phyloP scores from a whole-genome alignment of 2,888 invertebrate species.

The Spilosoma lubricipeda region DNA sequence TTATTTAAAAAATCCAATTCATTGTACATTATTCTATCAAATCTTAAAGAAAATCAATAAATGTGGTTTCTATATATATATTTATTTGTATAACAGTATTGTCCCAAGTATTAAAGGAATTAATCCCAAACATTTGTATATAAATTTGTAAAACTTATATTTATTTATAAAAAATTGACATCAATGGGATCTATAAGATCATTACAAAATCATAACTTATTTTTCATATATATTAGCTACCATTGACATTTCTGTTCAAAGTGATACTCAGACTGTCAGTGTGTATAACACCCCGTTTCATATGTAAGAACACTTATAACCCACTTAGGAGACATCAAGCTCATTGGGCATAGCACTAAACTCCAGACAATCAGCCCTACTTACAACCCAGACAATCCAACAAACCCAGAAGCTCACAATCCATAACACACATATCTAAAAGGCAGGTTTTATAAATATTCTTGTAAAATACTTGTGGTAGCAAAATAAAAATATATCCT shows the following conservation, averaged over 20 bases:
- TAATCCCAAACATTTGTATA: neutral
- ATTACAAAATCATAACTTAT: neutral
- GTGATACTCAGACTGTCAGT: neutral
- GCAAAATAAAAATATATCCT: neutral
- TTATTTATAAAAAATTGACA: neutral
- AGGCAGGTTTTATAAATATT: neutral
- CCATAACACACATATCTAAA: neutral
- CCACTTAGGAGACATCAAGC: neutral
- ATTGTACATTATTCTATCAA: neutral
- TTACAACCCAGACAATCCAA: neutral
- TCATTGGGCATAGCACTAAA: neutral
- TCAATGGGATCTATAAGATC: neutral
- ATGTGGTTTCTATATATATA: neutral
- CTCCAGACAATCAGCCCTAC: neutral
- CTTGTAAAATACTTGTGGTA: neutral
- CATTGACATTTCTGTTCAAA: neutral
- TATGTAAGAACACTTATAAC: neutral
- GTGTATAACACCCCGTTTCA: neutral
- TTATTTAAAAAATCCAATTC: too few species aligned
- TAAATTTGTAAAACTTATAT: constrained; percentile 4
- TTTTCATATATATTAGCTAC: neutral
- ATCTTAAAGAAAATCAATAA: neutral
- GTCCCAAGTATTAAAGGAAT: neutral
- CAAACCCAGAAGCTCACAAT: neutral
- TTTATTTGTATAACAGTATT: constrained; percentile 2